A percentile compares a stretch with the other conserved stretches of the same genome.
These are phyloP conservation scores for Martes martes DNA, from an alignment of 2,113 vertebrate species.

Conservation along the genomic window DNA sequence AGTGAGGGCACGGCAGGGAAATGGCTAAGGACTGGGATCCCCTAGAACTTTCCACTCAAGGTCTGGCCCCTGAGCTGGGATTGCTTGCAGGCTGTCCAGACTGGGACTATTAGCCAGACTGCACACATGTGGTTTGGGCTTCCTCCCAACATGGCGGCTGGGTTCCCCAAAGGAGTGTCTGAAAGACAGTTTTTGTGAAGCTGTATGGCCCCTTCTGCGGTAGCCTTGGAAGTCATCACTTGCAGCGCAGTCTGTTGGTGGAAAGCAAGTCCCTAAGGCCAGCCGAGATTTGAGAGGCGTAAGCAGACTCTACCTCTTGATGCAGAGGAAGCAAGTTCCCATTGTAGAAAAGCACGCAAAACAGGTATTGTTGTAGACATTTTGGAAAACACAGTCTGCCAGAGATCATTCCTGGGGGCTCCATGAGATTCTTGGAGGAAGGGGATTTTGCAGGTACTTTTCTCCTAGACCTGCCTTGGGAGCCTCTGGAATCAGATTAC, in stretches of 20 bases:
- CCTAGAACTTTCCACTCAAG: neutral
- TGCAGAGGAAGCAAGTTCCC: neutral
- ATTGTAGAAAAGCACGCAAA: neutral
- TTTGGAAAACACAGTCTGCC: neutral
- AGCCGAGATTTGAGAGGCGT: neutral
- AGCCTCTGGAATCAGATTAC: neutral
- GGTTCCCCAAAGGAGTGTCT: neutral
- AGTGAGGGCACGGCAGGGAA: neutral
- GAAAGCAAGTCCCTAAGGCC: neutral
- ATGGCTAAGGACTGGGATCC: neutral
- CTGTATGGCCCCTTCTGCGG: no score
- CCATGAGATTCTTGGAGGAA: neutral
- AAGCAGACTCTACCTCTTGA: neutral
- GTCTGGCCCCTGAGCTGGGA: neutral
- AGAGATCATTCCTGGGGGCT: neutral
- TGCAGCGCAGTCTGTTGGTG: neutral
- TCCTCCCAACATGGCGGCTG: neutral
- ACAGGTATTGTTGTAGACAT: neutral
- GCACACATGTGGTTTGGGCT: neutral
- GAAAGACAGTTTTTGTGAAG: neutral
- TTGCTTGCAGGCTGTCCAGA: neutral
- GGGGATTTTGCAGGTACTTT: neutral
- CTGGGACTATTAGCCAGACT: neutral
- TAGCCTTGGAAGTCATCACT: neutral
- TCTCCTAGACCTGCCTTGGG: neutral